Evolutionary conservation across 2,888 invertebrate genomes (phyloP), one percentile per base, ranked within the genome.

Genomic region (Aphidius colemani): DNA sequence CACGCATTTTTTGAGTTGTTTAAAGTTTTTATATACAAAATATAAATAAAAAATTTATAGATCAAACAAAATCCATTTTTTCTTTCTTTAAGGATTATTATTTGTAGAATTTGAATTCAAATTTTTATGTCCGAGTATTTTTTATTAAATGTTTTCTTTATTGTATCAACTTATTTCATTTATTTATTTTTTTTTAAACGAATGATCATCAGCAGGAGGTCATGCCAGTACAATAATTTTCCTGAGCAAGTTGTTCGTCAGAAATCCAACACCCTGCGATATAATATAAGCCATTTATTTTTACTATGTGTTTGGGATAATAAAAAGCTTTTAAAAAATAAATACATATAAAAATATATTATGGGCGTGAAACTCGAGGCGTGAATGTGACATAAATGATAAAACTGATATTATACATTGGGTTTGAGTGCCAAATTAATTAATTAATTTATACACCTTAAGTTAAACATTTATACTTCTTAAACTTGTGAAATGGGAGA

Each of bases 1-100:
- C 76, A 77, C 76, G 76, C 70, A 62, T 68, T 67, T 60, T 65
- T 59, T 60, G 67, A 67, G 62, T 66, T 61, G 13, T 18, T 18
- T 18, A 18, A 18, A 18, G 1, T 18, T 64, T 65, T 65, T 62
- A 51, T 57, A 46, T 46, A 39, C 39, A 55, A 55, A 46, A 44
- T 11, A 10, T 10, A 57, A 57, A 45, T 45, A 46, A 57, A 57
- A 30, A 8, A 57, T 30, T 46, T 46, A 30, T 30, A 57, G 46
- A 39, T 9, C 18, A 30, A 51, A 10, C n/a, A 44, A 46, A 39
- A 57, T 30, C 7, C 44, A 57, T n/a, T 57, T 57, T 18, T 11
- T 30, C 55, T 11, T 18, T 18, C 2, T 18, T 18, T 18, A 18
- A 18, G 13, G 13, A 18, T 18, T 18, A 18, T 18, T 18, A 18